A percentile compares a stretch with the other conserved stretches of the same genome.
Conservation (phyloP, 2,113 vertebrate species). For the Stigmatopora nigra region DNA sequence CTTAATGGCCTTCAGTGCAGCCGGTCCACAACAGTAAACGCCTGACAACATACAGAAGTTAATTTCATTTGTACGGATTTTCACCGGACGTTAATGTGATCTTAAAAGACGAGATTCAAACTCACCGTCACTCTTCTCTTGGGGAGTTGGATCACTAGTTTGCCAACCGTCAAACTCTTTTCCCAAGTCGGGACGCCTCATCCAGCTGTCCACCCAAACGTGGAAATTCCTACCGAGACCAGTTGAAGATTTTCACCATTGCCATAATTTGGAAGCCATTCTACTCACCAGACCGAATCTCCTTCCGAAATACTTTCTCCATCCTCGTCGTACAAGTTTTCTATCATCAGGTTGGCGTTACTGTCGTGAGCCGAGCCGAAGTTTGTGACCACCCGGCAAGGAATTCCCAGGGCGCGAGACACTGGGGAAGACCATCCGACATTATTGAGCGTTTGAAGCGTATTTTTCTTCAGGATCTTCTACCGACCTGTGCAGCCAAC, state of each 20-base stretch:
- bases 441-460: too few species aligned
- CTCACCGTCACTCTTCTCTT: slow-evolving; percentile 85
- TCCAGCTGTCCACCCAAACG: slow-evolving; percentile 91
- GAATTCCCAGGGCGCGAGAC: slow-evolving; percentile 78
- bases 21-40: slow-evolving; percentile 82
- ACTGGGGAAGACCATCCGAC: slow-evolving; percentile 56
- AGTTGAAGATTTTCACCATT: slow-evolving; percentile 67
- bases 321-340: slow-evolving; percentile 61
- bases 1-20: slow-evolving; percentile 77
- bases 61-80: neutral
- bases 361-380: slow-evolving; percentile 82
- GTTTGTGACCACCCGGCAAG: slow-evolving; percentile 83
- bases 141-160: slow-evolving; percentile 83
- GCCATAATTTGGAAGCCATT: neutral
- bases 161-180: slow-evolving; percentile 81
- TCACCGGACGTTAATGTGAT: too few species aligned
- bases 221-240: slow-evolving; percentile 81
- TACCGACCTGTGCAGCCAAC: slow-evolving; percentile 80
- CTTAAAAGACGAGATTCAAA: neutral
- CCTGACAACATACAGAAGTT: slow-evolving; percentile 52
- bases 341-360: slow-evolving; percentile 80
- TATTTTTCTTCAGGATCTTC: neutral
- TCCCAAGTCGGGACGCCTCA: slow-evolving; percentile 79
- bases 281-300: slow-evolving; percentile 80
- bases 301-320: slow-evolving; percentile 47